Percentiles rank a stretch among this genome's conserved stretches.
phyloP scores from a whole-genome alignment of 1,140 invertebrate genomes.

The Propsilocerus akamusi region DNA sequence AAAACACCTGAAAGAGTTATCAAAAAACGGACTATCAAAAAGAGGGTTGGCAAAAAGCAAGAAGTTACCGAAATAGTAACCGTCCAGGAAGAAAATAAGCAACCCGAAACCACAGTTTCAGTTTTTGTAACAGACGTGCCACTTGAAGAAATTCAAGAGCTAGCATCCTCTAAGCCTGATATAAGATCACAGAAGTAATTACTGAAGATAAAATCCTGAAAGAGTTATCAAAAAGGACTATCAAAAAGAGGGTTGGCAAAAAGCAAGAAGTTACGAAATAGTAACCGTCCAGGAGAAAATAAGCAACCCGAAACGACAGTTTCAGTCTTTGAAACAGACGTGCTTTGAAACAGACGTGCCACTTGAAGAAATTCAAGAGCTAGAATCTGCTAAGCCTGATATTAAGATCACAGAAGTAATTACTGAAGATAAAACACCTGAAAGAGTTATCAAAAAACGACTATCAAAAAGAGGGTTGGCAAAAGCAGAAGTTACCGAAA shows the following conservation, averaged over 20 bases:
- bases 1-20: too few species aligned
- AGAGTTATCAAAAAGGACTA: conserved; percentile 22
- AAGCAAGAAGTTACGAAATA: conserved; percentile 27
- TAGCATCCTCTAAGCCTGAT: conserved; percentile 17
- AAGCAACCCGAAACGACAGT: conserved; percentile 17
- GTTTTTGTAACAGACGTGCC: conserved; percentile 7
- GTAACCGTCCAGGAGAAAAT: conserved; percentile 28
- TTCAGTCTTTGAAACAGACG: conserved; percentile 11
- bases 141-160: conserved; percentile 18
- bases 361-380: conserved; percentile 17
- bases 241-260: conserved; percentile 22
- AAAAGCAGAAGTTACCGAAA: conserved; percentile 26
- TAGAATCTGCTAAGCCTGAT: conserved; percentile 17
- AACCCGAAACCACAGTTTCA: conserved; percentile 11
- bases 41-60: conserved; percentile 7
- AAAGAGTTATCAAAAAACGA: conserved; percentile 17
- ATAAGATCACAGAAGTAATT: conserved; percentile 24
- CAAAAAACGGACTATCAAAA: too few species aligned
- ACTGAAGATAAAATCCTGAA: conserved; percentile 21
- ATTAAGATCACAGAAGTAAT: conserved; percentile 15
- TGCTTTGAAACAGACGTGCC: too few species aligned
- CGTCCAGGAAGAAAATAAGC: conserved; percentile 15
- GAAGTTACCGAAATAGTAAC: conserved; percentile 15
- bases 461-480: conserved; percentile 23
- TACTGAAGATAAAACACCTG: conserved; percentile 13